Conservation (phyloP, 2,113 vertebrate genomes). For the Cottus gobio region DNA sequence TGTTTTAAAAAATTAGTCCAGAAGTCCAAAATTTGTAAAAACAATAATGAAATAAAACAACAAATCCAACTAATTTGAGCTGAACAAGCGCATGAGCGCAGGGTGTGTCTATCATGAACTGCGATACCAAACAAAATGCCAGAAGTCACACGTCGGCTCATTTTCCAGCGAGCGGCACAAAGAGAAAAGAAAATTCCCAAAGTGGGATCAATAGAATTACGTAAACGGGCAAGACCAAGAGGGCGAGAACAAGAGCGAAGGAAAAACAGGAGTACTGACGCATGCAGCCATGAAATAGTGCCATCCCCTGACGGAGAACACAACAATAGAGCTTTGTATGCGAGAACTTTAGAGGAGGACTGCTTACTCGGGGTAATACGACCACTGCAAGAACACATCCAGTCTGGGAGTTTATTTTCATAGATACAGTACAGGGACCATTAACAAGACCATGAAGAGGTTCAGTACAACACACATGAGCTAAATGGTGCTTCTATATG, state of each 20-base stretch:
- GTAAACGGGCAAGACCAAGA: conserved; percentile 48
- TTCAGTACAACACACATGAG: neutral
- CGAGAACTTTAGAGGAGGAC: conserved; percentile 49
- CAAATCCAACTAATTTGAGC: neutral
- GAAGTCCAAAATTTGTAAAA: neutral
- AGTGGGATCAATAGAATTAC: conserved; percentile 44
- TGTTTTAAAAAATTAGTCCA: conserved; percentile 4
- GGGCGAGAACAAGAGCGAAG: conserved; percentile 31
- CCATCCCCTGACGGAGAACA: conserved; percentile 55
- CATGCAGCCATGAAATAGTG: conserved; percentile 56
- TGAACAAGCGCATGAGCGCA: conserved; percentile 2
- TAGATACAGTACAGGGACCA: conserved; percentile 19
- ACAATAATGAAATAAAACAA: neutral
- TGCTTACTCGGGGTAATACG: conserved; percentile 32
- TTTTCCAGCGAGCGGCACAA: conserved; percentile 32
- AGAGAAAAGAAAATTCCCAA: conserved; percentile 48
- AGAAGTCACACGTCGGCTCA: conserved; percentile 22
- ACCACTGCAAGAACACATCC: conserved; percentile 30
- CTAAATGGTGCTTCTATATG: neutral
- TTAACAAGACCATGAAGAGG: neutral
- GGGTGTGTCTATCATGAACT: conserved; percentile 23
- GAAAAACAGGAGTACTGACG: conserved; percentile 54
- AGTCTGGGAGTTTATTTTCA: conserved; percentile 35
- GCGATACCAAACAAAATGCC: conserved; percentile 13
- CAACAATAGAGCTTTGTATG: conserved; percentile 71